Evolutionary conservation across 2,113 vertebrate genomes (phyloP).

Genomic region (Nycticebus coucang): DNA sequence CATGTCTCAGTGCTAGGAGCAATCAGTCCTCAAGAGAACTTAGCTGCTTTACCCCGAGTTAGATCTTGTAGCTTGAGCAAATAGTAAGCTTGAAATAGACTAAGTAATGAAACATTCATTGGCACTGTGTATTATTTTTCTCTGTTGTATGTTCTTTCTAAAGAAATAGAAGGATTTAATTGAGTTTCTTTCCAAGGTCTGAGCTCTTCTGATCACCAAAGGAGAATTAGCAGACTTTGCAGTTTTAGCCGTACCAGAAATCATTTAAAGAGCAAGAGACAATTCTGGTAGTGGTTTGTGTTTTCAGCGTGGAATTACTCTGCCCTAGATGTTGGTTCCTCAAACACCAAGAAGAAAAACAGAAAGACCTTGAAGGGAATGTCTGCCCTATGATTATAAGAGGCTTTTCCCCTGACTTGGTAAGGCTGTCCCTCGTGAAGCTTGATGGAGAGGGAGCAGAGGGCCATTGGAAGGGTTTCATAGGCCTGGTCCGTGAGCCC

Average conservation of each 20-base stretch:
- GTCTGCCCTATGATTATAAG: neutral
- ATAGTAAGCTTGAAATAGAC: neutral
- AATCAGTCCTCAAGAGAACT: neutral
- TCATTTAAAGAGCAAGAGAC: neutral
- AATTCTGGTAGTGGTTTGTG: neutral
- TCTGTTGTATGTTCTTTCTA: neutral
- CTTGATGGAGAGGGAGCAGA: neutral
- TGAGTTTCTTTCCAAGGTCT: neutral
- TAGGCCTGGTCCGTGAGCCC: neutral
- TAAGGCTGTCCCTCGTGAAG: neutral
- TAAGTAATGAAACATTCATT: slow-evolving; percentile 1
- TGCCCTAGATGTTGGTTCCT: neutral
- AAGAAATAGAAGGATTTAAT: neutral
- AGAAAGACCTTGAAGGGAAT: neutral
- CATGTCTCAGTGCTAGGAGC: neutral
- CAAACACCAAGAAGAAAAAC: neutral
- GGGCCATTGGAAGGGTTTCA: neutral
- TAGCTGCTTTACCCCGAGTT: neutral
- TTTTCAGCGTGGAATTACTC: neutral
- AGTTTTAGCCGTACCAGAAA: neutral
- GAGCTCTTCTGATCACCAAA: slow-evolving; percentile 4
- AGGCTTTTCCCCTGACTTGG: neutral
- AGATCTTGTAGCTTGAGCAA: neutral
- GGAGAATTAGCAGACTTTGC: neutral
- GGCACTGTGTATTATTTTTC: neutral